These are phyloP conservation scores for Phrynosoma blainvillii DNA, from an alignment of 2,113 vertebrate species.

Conservation along the genomic window DNA sequence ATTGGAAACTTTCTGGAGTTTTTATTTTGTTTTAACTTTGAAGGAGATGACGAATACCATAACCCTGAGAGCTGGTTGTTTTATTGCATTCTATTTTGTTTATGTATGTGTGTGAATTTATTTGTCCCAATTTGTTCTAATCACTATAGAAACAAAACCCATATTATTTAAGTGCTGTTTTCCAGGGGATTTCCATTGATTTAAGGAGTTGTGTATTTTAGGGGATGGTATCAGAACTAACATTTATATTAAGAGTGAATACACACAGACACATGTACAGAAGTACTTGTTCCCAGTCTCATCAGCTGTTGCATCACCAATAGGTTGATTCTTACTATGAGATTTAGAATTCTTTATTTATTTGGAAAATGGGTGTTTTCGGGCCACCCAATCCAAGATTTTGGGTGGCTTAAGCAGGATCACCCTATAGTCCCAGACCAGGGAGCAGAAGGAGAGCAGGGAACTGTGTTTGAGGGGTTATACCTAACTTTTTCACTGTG, in stretches of 20 bases:
- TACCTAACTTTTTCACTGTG: too few relatives aligned
- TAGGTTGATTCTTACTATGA: neutral
- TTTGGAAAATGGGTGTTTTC: neutral
- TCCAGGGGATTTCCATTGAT: slow-evolving; percentile 44
- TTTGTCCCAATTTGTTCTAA: slow-evolving; percentile 54
- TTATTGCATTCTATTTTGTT: slow-evolving; percentile 40
- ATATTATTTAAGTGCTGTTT: slow-evolving; percentile 54
- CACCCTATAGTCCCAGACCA: too few relatives aligned
- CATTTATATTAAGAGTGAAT: slow-evolving; percentile 14
- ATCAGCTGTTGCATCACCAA: neutral
- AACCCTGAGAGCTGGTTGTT: slow-evolving; percentile 33
- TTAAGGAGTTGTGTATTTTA: slow-evolving; percentile 56
- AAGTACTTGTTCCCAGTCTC: slow-evolving; percentile 11
- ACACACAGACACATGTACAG: neutral
- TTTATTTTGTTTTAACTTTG: neutral
- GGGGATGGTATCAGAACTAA: slow-evolving; percentile 60
- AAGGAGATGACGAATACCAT: slow-evolving; percentile 36
- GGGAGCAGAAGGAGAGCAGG: too few relatives aligned
- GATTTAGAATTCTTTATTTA: neutral
- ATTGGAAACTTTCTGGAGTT: slow-evolving; percentile 34
- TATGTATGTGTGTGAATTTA: slow-evolving; percentile 53
- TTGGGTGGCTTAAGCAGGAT: too few relatives aligned
- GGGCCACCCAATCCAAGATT: neutral
- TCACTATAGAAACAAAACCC: slow-evolving; percentile 55
- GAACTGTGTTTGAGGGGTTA: too few relatives aligned